These are phyloP conservation scores for Coreius guichenoti DNA, from an alignment of 2,797 vertebrate genomes.

Conservation along the genomic window DNA sequence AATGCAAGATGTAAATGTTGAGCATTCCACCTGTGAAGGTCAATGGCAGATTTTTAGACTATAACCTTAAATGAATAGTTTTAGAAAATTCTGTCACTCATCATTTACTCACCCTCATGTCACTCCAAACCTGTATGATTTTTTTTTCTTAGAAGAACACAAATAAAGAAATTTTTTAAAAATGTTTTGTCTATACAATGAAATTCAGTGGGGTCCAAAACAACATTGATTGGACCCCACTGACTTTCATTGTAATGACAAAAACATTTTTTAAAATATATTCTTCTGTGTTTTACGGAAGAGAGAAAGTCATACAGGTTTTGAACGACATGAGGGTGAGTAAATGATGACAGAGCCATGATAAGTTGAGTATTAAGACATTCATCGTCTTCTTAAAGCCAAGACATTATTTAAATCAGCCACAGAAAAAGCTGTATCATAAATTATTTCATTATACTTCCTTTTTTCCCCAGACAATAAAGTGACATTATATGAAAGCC, in stretches of 20 bases:
- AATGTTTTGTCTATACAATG: not conserved
- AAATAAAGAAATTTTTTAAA: not conserved
- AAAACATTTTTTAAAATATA: not conserved
- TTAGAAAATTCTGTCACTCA: not conserved
- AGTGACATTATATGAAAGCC: constrained; percentile 25
- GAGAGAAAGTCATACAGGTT: not conserved
- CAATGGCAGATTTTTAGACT: not conserved
- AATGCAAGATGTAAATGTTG: not conserved
- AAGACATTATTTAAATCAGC: constrained; percentile 14
- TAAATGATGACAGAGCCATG: not conserved
- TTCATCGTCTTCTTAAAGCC: constrained; percentile 4
- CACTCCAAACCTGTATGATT: not conserved
- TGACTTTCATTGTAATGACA: not conserved
- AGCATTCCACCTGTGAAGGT: not conserved
- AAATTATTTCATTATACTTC: constrained; percentile 15
- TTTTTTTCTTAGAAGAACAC: not conserved
- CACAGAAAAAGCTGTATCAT: not conserved
- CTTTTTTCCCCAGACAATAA: constrained; percentile 4
- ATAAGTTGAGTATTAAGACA: not conserved
- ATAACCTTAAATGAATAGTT: not conserved
- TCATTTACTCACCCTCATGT: not conserved
- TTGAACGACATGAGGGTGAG: not conserved
- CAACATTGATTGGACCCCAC: not conserved
- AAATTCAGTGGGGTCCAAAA: not conserved
- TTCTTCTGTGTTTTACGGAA: not conserved